Percentiles rank a stretch among this genome's conserved stretches.
These are phyloP conservation scores for Siphlonurus alternatus DNA, from an alignment of 2,888 invertebrate species.

Conservation along the genomic window DNA sequence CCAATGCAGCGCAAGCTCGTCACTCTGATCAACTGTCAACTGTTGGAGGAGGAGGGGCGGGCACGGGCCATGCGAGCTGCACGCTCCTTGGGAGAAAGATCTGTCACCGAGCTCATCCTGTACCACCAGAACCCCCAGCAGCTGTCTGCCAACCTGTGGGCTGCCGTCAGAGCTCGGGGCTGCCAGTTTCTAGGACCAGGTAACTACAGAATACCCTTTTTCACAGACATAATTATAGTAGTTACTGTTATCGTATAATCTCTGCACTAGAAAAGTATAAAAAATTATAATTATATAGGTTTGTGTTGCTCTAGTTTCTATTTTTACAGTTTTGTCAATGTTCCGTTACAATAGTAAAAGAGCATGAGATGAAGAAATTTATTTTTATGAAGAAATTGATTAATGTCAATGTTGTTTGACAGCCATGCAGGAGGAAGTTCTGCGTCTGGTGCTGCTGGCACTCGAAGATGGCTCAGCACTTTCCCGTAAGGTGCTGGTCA, in stretches of 20 bases:
- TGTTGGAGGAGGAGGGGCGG: slow-evolving; percentile 76
- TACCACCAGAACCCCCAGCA: slow-evolving; percentile 95
- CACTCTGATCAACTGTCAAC: slow-evolving; percentile 79
- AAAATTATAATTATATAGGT: too few relatives aligned
- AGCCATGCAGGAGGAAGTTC: slow-evolving; percentile 98
- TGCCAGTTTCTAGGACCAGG: slow-evolving; percentile 95
- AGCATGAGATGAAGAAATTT: too few relatives aligned
- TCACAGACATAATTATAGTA: not conserved
- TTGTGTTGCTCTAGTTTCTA: too few relatives aligned
- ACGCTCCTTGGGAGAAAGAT: slow-evolving; percentile 84
- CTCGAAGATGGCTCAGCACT: slow-evolving; percentile 89
- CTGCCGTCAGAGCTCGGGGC: slow-evolving; percentile 87
- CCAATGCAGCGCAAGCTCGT: slow-evolving; percentile 95
- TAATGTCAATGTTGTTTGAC: slow-evolving; percentile 12
- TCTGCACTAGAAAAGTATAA: too few relatives aligned
- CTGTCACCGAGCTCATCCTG: slow-evolving; percentile 82
- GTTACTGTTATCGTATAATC: not conserved
- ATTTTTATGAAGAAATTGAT: too few relatives aligned
- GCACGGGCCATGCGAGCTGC: slow-evolving; percentile 66
- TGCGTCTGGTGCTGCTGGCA: slow-evolving; percentile 82
- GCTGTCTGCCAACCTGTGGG: slow-evolving; percentile 87
- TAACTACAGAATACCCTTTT: slow-evolving; percentile 18
- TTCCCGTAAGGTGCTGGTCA: slow-evolving; percentile 85
- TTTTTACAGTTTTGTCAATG: too few relatives aligned
- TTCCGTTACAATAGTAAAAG: too few relatives aligned